phyloP scores from a whole-genome alignment of 1,140 invertebrate genomes.

The Zaprionus lachaisei region DNA sequence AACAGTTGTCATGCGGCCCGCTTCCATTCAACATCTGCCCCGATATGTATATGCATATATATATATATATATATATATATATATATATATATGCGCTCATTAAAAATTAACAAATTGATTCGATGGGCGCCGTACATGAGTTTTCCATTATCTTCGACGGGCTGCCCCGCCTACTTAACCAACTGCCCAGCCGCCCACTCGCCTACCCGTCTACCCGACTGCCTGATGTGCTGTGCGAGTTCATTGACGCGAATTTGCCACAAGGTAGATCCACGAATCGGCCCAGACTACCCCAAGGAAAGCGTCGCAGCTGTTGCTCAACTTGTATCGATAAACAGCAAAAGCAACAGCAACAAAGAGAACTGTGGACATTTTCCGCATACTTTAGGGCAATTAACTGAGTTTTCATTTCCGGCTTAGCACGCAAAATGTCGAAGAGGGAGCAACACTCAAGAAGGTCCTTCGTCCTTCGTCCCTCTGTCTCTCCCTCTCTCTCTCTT shows the following conservation, averaged over 20 bases:
- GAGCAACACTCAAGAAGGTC: slow-evolving; percentile 10
- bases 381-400: slow-evolving; percentile 79
- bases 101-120: slow-evolving; percentile 37
- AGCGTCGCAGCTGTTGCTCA: slow-evolving; percentile 27
- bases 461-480: too few relatives aligned
- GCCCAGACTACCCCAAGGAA: neutral
- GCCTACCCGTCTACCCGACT: too few relatives aligned
- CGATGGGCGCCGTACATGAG: slow-evolving; percentile 29
- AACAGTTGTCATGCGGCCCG: neutral
- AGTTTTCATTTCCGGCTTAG: slow-evolving; percentile 77
- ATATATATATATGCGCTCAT: slow-evolving; percentile 20
- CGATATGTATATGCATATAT: neutral
- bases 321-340: slow-evolving; percentile 66
- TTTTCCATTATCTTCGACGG: slow-evolving; percentile 33
- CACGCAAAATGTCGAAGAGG: slow-evolving; percentile 46
- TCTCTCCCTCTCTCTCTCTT: too few relatives aligned
- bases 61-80: neutral
- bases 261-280: neutral
- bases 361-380: slow-evolving; percentile 55
- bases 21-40: neutral
- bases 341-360: slow-evolving; percentile 40
- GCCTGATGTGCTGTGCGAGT: slow-evolving; percentile 9
- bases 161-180: neutral
- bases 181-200: too few relatives aligned
- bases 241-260: slow-evolving; percentile 33